These are phyloP conservation scores for Chionis minor DNA, from an alignment of 2,113 vertebrate genomes.

Conservation along the genomic window DNA sequence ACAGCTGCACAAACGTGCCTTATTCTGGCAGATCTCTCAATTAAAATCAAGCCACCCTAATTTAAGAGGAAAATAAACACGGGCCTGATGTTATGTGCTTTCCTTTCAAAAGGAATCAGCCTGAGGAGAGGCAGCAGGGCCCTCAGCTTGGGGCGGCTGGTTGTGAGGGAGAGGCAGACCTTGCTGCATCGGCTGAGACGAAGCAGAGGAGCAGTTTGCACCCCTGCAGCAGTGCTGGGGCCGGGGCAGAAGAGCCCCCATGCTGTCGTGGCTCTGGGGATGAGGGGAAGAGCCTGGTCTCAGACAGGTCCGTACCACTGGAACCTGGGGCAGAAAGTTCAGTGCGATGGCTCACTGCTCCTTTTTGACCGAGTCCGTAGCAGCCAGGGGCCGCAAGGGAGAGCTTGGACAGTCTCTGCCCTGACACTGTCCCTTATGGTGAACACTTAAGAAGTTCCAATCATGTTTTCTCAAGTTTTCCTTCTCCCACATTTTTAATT, in stretches of 20 bases:
- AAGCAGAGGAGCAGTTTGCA: not conserved
- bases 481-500: not conserved
- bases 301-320: not conserved
- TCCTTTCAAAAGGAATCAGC: slow-evolving; percentile 64
- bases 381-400: not conserved
- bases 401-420: not conserved
- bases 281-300: not conserved
- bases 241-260: not conserved
- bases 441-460: not conserved
- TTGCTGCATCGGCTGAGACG: not conserved
- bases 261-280: not conserved
- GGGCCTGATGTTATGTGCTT: slow-evolving; percentile 21
- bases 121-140: slow-evolving; percentile 54
- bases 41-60: slow-evolving; percentile 62
- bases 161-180: not conserved
- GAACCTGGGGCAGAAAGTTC: not conserved
- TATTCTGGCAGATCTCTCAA: slow-evolving; percentile 55
- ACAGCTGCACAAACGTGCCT: slow-evolving; percentile 55
- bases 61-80: slow-evolving; percentile 68
- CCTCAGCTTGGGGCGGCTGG: not conserved
- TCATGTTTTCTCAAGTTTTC: not conserved
- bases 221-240: fast-evolving
- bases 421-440: not conserved
- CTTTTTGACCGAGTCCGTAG: not conserved
- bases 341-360: not conserved